A percentile compares a stretch with the other conserved stretches of the same genome.
These are phyloP conservation scores for Peromyscus leucopus DNA, from an alignment of 2,113 vertebrate species.

Conservation along the genomic window DNA sequence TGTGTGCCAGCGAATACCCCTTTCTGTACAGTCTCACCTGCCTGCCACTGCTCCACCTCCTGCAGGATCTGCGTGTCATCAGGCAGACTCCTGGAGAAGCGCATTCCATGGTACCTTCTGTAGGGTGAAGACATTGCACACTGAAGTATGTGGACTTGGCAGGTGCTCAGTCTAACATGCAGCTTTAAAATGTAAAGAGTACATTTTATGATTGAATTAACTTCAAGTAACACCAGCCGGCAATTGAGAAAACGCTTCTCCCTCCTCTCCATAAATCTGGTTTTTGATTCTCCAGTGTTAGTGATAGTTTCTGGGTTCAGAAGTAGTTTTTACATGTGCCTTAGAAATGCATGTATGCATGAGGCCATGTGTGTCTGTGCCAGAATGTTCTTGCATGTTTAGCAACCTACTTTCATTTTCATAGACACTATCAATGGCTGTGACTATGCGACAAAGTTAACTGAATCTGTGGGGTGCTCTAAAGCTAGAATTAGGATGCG, in stretches of 20 bases:
- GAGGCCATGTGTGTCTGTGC: neutral
- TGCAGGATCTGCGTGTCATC: neutral
- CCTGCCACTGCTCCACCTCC: accelerated
- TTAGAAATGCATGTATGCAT: neutral
- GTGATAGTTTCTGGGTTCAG: neutral
- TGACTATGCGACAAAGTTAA: neutral
- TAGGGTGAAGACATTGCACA: neutral
- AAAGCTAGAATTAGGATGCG: neutral
- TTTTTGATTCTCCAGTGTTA: neutral
- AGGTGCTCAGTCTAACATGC: neutral
- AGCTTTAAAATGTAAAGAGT: neutral
- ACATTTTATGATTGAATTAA: neutral
- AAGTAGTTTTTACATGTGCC: neutral
- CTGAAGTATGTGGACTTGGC: neutral
- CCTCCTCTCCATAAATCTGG: neutral
- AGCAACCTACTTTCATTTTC: neutral
- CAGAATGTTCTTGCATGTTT: accelerated
- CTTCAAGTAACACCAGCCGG: neutral
- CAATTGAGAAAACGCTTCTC: neutral
- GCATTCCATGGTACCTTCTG: neutral
- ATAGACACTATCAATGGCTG: neutral
- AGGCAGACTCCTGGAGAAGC: neutral
- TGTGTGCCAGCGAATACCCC: neutral
- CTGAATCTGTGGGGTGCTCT: neutral
- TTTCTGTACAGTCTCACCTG: accelerated